Conservation (phyloP, 2,888 invertebrate genomes). For the Nemapogon koenigi region DNA sequence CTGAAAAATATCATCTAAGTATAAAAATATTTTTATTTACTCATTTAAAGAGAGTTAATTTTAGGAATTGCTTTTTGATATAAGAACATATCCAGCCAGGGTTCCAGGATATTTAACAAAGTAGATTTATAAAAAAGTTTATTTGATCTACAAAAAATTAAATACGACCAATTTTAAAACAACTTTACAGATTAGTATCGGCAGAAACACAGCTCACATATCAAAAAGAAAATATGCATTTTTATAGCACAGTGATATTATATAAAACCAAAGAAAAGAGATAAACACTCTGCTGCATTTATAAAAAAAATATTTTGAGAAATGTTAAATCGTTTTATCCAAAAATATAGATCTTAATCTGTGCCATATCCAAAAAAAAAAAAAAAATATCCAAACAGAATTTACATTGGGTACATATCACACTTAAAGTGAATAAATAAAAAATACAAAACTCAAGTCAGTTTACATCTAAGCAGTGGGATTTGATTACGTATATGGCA, state of each 20-base stretch:
- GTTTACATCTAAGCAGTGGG: too few relatives aligned
- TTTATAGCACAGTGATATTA: slow-evolving; percentile 57
- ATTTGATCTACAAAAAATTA: too few relatives aligned
- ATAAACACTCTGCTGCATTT: slow-evolving; percentile 40
- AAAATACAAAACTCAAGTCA: too few relatives aligned
- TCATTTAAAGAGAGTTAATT: slow-evolving; percentile 26
- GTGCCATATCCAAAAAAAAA: slow-evolving; percentile 35
- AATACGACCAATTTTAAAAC: too few relatives aligned
- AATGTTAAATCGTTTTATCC: slow-evolving; percentile 16
- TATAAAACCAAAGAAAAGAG: slow-evolving; percentile 59
- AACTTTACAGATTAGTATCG: neutral
- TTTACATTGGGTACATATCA: too few relatives aligned
- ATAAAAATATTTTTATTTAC: slow-evolving; percentile 55
- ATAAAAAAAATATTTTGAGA: slow-evolving; percentile 24
- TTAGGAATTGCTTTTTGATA: slow-evolving; percentile 51
- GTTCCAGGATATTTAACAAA: too few relatives aligned
- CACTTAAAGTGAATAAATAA: too few relatives aligned
- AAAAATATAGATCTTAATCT: slow-evolving; percentile 17
- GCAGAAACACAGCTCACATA: slow-evolving; percentile 32
- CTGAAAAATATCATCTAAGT: slow-evolving; percentile 60
- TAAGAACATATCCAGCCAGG: slow-evolving; percentile 54
- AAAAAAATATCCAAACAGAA: too few relatives aligned
- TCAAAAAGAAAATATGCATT: slow-evolving; percentile 27
- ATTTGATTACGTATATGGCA: too few relatives aligned
- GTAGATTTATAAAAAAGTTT: too few relatives aligned